These are phyloP conservation scores for Cherax quadricarinatus DNA, from an alignment of 1,140 invertebrate genomes.

Conservation along the genomic window DNA sequence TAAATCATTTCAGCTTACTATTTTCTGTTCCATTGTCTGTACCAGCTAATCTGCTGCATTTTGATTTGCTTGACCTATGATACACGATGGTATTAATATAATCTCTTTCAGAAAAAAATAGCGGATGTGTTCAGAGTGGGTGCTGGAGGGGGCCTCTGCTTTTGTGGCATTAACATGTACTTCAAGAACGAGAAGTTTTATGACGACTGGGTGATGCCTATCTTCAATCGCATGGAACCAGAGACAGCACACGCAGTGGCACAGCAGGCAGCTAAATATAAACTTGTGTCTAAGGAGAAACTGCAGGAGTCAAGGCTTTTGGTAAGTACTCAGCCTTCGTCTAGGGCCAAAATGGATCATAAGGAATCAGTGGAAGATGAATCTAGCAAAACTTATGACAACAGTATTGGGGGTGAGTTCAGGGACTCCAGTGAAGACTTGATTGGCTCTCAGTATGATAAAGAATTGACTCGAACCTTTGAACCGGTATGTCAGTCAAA, in stretches of 20 bases:
- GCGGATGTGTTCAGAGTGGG: constrained; percentile 52
- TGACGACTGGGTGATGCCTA: constrained; percentile 66
- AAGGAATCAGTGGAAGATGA: constrained; percentile 19
- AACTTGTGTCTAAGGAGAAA: constrained; percentile 55
- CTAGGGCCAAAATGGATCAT: not conserved
- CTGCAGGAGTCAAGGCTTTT: constrained; percentile 54
- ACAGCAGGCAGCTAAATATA: constrained; percentile 60
- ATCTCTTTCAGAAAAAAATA: constrained; percentile 49
- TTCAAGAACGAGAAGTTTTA: constrained; percentile 68
- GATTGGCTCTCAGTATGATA: constrained; percentile 4
- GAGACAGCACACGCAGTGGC: constrained; percentile 59
- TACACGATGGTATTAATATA: too few relatives aligned
- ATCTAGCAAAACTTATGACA: not conserved
- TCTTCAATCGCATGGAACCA: constrained; percentile 57
- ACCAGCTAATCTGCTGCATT: not conserved
- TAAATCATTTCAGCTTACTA: too few relatives aligned
- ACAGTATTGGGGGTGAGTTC: constrained; percentile 25
- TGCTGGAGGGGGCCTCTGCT: constrained; percentile 53
- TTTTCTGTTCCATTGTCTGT: too few relatives aligned
- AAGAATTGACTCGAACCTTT: not conserved
- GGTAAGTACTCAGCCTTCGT: constrained; percentile 60
- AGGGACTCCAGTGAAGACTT: constrained; percentile 44
- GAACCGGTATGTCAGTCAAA: not conserved
- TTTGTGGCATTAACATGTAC: constrained; percentile 65
- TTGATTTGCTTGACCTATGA: too few relatives aligned